Percentiles rank a stretch among this genome's conserved stretches.
These are phyloP conservation scores for Anagyrus pseudococci DNA, from an alignment of 2,888 invertebrate genomes.

Conservation along the genomic window DNA sequence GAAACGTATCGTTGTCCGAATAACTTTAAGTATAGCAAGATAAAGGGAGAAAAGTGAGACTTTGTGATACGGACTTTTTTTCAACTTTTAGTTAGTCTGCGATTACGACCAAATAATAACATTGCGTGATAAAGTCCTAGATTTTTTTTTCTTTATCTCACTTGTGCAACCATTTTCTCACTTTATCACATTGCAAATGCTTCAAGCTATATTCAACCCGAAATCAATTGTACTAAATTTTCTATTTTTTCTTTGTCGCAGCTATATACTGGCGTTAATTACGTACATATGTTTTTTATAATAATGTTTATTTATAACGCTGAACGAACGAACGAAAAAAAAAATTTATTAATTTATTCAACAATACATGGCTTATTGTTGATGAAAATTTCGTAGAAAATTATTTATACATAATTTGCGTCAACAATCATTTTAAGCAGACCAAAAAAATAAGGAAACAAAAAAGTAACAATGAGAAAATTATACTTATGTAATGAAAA, in stretches of 20 bases:
- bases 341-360: no score
- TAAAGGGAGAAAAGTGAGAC: slow-evolving; percentile 1
- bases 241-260: neutral
- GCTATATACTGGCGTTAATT: neutral
- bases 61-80: neutral
- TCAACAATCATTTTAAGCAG: no score
- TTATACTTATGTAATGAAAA: no score
- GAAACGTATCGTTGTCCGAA: neutral
- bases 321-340: neutral
- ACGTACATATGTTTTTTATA: neutral
- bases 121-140: no score
- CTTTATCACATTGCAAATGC: neutral
- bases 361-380: no score
- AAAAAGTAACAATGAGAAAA: no score
- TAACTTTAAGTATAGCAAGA: neutral
- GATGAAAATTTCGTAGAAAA: no score
- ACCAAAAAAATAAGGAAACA: no score
- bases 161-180: neutral
- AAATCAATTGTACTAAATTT: neutral
- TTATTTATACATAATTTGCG: no score
- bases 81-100: neutral
- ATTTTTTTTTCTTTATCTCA: neutral
- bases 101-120: no score
- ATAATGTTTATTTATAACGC: neutral
- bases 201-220: neutral